Conservation (phyloP, 2,797 vertebrate genomes). For the Gymnothorax reevesii region DNA sequence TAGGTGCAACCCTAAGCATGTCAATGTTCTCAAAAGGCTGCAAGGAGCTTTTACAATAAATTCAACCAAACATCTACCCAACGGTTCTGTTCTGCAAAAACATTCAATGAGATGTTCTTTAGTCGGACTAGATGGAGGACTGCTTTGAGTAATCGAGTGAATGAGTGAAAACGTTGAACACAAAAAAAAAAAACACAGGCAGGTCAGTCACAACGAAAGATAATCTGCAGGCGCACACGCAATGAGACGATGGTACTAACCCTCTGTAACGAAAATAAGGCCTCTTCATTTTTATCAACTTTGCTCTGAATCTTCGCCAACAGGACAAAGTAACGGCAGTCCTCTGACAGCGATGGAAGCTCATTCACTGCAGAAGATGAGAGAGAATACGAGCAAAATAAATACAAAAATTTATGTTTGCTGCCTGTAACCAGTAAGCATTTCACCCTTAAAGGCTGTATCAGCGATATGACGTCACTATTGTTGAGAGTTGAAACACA, state of each 20-base stretch:
- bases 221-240: constrained; percentile 66
- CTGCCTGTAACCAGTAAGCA: too few relatives aligned
- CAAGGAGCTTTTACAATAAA: too few relatives aligned
- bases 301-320: constrained; percentile 90
- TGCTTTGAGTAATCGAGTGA: neutral
- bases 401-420: too few relatives aligned
- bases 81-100: neutral
- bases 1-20: too few relatives aligned
- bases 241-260: constrained; percentile 74
- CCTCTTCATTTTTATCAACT: constrained; percentile 81
- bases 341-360: constrained; percentile 81
- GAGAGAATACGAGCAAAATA: neutral
- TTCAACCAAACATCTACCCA: neutral
- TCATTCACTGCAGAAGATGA: constrained; percentile 77
- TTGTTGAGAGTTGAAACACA: too few relatives aligned
- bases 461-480: too few relatives aligned
- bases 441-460: too few relatives aligned
- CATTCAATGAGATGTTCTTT: neutral
- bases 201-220: neutral
- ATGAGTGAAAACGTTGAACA: neutral
- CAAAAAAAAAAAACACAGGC: neutral
- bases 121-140: neutral
- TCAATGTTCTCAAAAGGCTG: too few relatives aligned
- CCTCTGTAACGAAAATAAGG: constrained; percentile 82
- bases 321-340: constrained; percentile 85